Evolutionary conservation across 2,888 invertebrate species (phyloP).

Genomic region (Bembecia ichneumoniformis): DNA sequence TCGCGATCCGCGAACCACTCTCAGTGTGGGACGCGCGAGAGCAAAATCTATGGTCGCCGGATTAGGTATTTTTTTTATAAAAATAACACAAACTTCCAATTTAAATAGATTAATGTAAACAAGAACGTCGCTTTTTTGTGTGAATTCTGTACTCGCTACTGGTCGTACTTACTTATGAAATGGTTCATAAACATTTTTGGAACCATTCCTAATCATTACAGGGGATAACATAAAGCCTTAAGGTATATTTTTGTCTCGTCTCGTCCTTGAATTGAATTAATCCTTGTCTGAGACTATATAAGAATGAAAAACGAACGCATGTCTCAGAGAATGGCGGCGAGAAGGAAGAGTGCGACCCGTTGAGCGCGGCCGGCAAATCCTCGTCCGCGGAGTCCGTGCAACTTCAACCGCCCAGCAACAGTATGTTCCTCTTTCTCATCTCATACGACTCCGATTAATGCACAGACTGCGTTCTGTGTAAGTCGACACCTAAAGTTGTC

Average conservation of each 20-base stretch:
- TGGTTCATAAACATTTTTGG: too few species aligned
- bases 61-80: conserved; percentile 66
- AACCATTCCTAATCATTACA: too few species aligned
- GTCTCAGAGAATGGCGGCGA: conserved; percentile 76
- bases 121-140: too few species aligned
- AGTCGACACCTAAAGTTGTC: neutral
- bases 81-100: too few species aligned
- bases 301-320: neutral
- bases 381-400: conserved; percentile 88
- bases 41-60: conserved; percentile 96
- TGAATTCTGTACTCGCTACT: too few species aligned
- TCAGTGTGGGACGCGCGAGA: conserved; percentile 92
- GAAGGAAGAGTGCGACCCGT: conserved; percentile 80
- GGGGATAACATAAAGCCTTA: too few species aligned
- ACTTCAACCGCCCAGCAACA: conserved; percentile 67
- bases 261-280: too few species aligned
- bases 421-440: conserved; percentile 28
- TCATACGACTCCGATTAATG: too few species aligned
- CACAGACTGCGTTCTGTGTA: neutral
- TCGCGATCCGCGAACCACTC: conserved; percentile 93
- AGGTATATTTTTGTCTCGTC: too few species aligned
- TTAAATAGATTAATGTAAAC: too few species aligned
- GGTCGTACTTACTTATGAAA: too few species aligned
- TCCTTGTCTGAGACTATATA: too few species aligned
- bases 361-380: conserved; percentile 78